A percentile compares a stretch with the other conserved stretches of the same genome.
Conservation (phyloP, 2,888 invertebrate genomes). For the Cephonodes hylas region DNA sequence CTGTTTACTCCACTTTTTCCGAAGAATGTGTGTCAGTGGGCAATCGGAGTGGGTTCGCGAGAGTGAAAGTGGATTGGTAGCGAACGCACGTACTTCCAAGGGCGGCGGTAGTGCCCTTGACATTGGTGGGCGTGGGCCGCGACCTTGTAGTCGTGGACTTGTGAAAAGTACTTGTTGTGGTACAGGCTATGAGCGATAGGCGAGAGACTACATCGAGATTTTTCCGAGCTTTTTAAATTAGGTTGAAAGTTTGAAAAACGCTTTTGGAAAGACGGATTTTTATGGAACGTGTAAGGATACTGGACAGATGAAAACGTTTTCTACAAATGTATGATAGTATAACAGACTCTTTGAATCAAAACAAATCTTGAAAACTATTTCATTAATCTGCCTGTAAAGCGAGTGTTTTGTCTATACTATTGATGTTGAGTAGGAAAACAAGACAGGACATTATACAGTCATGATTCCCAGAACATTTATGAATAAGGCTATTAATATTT, state of each 20-base stretch:
- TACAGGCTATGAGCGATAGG: background rate
- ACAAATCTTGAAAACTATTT: too few relatives aligned
- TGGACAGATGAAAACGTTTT: too few relatives aligned
- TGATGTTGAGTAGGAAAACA: too few relatives aligned
- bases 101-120: constrained; percentile 35
- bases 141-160: constrained; percentile 24
- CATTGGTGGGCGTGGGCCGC: constrained; percentile 24
- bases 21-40: constrained; percentile 2
- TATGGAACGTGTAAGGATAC: too few relatives aligned
- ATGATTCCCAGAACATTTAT: too few relatives aligned
- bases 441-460: too few relatives aligned
- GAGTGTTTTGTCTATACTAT: too few relatives aligned
- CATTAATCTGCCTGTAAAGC: too few relatives aligned
- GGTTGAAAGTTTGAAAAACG: background rate
- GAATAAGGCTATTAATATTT: too few relatives aligned
- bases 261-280: background rate
- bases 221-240: background rate
- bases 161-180: background rate
- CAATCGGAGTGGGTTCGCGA: constrained; percentile 2
- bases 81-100: constrained; percentile 29
- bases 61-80: constrained; percentile 26
- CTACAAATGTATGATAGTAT: too few relatives aligned
- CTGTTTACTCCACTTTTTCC: background rate
- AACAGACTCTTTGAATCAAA: too few relatives aligned
- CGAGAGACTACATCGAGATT: background rate